These are phyloP conservation scores for Oryzias melastigma DNA, from an alignment of 2,113 vertebrate genomes.

Conservation along the genomic window DNA sequence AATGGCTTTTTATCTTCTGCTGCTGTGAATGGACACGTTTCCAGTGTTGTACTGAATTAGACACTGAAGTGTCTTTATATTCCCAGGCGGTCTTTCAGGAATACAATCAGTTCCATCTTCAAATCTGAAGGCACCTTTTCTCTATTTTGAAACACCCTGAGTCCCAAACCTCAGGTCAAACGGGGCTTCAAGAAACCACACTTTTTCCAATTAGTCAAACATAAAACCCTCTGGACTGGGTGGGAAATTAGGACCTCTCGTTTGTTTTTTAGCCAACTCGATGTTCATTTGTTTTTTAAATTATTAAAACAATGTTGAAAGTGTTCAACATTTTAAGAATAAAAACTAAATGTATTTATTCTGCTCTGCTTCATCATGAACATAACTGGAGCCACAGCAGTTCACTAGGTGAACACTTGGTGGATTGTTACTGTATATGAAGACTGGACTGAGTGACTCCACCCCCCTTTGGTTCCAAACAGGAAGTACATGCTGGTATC, in stretches of 20 bases:
- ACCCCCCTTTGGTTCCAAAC: no score
- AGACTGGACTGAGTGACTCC: no score
- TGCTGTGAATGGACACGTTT: conserved; percentile 15
- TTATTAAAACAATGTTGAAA: neutral
- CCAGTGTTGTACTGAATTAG: conserved; percentile 7
- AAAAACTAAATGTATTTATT: no score
- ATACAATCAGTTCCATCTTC: conserved; percentile 24
- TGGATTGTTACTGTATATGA: no score
- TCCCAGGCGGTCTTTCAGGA: neutral
- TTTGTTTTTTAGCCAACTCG: neutral
- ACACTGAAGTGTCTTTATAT: conserved; percentile 22
- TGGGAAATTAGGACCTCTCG: conserved; percentile 19
- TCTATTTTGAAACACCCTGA: conserved; percentile 13
- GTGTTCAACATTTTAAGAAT: no score
- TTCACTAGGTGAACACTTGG: no score
- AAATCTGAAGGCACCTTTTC: conserved; percentile 51
- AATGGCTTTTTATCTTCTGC: conserved; percentile 20
- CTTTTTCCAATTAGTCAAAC: neutral
- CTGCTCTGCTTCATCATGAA: no score
- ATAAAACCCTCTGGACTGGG: conserved; percentile 4
- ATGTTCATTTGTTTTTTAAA: neutral
- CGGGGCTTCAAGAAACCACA: neutral
- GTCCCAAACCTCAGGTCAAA: neutral
- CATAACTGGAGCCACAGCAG: no score
- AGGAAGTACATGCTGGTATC: no score